A percentile compares a stretch with the other conserved stretches of the same genome.
phyloP scores from a whole-genome alignment of 2,888 invertebrate species.

The Troilus luridus region DNA sequence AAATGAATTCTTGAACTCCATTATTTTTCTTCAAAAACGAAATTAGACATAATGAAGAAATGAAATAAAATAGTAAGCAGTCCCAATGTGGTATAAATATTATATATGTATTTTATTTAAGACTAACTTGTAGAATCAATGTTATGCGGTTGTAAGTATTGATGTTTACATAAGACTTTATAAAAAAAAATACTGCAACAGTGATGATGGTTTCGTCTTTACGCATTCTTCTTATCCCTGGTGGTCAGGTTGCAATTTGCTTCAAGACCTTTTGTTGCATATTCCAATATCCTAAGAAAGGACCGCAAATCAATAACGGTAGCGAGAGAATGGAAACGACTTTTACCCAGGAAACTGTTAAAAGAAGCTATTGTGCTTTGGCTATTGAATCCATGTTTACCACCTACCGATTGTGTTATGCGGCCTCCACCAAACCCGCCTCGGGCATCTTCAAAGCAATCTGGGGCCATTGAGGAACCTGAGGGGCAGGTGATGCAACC shows the following conservation, averaged over 20 bases:
- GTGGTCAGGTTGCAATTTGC: not conserved
- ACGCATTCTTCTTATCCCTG: not conserved
- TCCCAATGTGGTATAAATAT: no score
- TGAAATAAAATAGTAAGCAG: no score
- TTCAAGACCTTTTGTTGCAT: not conserved
- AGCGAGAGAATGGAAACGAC: not conserved
- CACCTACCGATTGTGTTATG: not conserved
- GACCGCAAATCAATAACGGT: slow-evolving; percentile 1
- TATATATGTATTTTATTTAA: no score
- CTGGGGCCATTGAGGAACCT: not conserved
- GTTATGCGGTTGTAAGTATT: no score
- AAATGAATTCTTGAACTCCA: no score
- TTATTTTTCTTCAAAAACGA: no score
- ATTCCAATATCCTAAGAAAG: not conserved
- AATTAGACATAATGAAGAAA: no score
- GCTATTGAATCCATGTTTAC: no score
- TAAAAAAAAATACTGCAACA: no score
- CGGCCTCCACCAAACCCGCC: not conserved
- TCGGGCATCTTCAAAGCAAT: not conserved
- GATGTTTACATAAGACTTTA: no score
- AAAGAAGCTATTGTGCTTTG: not conserved
- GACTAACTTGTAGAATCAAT: no score
- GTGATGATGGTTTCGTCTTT: no score
- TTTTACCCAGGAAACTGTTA: not conserved
- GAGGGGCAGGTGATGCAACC: not conserved